A percentile compares a stretch with the other conserved stretches of the same genome.
phyloP scores from a whole-genome alignment of 2,113 vertebrate species.

The Arizona elegans region DNA sequence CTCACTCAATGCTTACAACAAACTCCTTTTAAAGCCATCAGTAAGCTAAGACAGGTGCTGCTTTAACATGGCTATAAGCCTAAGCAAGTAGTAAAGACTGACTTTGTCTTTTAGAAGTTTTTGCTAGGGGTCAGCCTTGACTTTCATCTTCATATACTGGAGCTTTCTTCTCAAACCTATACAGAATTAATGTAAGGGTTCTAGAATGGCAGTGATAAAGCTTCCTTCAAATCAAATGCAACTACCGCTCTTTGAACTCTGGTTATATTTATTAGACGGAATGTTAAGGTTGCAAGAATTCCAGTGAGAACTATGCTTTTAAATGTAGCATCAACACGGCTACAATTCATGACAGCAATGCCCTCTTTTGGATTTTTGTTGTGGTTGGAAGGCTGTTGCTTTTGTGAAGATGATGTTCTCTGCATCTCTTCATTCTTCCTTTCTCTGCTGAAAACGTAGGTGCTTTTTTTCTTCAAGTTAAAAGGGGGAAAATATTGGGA shows the following conservation, averaged over 20 bases:
- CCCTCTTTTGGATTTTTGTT: not conserved
- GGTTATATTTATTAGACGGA: not conserved
- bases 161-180: not conserved
- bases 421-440: not conserved
- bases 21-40: too few species aligned
- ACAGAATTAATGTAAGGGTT: not conserved
- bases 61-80: too few species aligned
- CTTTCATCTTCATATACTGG: not conserved
- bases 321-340: not conserved
- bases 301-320: not conserved
- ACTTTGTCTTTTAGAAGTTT: not conserved
- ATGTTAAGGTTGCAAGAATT: not conserved
- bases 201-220: not conserved
- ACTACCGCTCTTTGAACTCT: not conserved
- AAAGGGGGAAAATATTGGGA: not conserved
- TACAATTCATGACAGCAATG: not conserved
- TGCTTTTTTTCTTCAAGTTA: not conserved
- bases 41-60: too few species aligned
- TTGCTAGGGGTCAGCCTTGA: not conserved
- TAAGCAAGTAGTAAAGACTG: not conserved
- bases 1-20: too few species aligned
- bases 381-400: not conserved
- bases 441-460: not conserved
- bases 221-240: not conserved
- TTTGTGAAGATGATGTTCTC: not conserved